phyloP scores from a whole-genome alignment of 1,140 invertebrate species.

The Drosophila dunni region DNA sequence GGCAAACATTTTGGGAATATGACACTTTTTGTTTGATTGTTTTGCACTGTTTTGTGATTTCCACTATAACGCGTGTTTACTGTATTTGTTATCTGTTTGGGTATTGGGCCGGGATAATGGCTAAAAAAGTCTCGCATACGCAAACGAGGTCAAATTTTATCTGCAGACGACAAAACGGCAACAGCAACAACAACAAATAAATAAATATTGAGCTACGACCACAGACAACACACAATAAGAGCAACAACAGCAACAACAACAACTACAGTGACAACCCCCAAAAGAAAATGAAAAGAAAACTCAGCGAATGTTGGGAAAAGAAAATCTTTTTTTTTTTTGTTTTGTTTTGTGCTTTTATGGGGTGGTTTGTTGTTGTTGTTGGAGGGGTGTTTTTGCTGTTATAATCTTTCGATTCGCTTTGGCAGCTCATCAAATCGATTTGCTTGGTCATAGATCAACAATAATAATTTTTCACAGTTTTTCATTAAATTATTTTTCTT shows the following conservation, averaged over 20 bases:
- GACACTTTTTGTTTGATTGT: conserved; percentile 21
- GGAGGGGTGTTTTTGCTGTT: conserved; percentile 26
- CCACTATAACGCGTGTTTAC: conserved; percentile 15
- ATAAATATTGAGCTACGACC: conserved; percentile 64
- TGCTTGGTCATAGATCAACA: conserved; percentile 21
- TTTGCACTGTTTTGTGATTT: not conserved
- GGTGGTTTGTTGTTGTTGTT: conserved; percentile 37
- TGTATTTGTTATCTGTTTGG: conserved; percentile 36
- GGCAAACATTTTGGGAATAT: conserved; percentile 60
- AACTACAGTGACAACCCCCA: conserved; percentile 25
- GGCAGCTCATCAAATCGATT: conserved; percentile 41
- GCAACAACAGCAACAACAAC: conserved; percentile 39
- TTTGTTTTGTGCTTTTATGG: conserved; percentile 12
- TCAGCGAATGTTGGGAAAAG: not conserved
- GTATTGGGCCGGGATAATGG: conserved; percentile 14
- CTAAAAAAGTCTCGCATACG: conserved; percentile 38
- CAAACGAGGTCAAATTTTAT: conserved; percentile 78
- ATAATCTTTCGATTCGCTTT: conserved; percentile 29
- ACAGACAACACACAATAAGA: conserved; percentile 57
- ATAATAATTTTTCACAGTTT: conserved; percentile 1
- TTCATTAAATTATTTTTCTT: not conserved
- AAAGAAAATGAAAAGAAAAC: conserved; percentile 5
- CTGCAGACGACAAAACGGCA: conserved; percentile 65
- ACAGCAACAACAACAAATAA: conserved; percentile 41
- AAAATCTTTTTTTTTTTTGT: conserved; percentile 8